These are phyloP conservation scores for Drosophila obscura DNA, from an alignment of 1,140 invertebrate species.

Conservation along the genomic window DNA sequence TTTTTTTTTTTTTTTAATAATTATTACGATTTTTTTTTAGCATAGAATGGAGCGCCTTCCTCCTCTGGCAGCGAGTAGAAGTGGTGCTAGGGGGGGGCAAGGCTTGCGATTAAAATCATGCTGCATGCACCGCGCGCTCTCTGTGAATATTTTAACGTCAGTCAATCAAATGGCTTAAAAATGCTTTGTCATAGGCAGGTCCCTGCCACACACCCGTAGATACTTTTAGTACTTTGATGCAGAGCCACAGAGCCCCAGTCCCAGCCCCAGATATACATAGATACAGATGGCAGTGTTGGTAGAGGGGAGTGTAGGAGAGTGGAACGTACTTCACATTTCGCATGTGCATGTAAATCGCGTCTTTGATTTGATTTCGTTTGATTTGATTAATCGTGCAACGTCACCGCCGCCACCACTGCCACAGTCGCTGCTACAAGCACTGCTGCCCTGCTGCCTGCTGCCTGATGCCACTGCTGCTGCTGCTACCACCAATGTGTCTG, in stretches of 20 bases:
- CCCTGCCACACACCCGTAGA: background rate
- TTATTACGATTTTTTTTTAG: slow-evolving; percentile 72
- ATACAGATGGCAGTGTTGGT: slow-evolving; percentile 10
- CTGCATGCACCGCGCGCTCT: slow-evolving; percentile 54
- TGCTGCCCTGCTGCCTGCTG: background rate
- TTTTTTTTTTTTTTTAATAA: slow-evolving; percentile 61
- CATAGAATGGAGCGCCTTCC: slow-evolving; percentile 36
- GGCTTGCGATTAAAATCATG: slow-evolving; percentile 76
- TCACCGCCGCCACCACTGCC: slow-evolving; percentile 20
- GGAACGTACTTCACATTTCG: slow-evolving; percentile 29
- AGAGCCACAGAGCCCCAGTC: slow-evolving; percentile 24
- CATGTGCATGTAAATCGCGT: slow-evolving; percentile 72
- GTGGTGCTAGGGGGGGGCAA: slow-evolving; percentile 52
- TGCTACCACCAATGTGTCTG: slow-evolving; percentile 37
- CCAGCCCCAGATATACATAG: slow-evolving; percentile 16
- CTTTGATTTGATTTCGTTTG: slow-evolving; percentile 81
- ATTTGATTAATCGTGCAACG: slow-evolving; percentile 79
- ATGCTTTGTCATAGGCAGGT: slow-evolving; percentile 73
- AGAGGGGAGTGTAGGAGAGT: background rate
- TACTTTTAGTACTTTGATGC: slow-evolving; percentile 7
- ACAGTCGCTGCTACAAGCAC: background rate
- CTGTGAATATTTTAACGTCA: slow-evolving; percentile 80
- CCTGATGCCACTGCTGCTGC: background rate
- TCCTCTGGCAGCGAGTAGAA: too few species aligned
- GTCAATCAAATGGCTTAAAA: slow-evolving; percentile 82